phyloP scores from a whole-genome alignment of 2,113 vertebrate genomes.

The Pardalotus punctatus region DNA sequence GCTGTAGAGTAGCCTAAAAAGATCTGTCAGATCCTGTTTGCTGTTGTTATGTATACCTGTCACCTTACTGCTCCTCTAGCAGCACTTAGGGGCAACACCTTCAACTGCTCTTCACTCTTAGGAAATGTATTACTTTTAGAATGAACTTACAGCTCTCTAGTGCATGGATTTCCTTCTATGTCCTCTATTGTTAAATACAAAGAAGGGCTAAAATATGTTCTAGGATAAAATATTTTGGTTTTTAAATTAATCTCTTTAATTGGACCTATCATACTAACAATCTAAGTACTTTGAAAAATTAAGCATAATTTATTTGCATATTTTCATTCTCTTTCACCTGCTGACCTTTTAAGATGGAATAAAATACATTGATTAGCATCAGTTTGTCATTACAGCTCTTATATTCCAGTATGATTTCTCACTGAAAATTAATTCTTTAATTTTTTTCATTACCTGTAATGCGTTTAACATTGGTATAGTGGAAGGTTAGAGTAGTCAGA shows the following conservation, averaged over 20 bases:
- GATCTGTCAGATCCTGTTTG: background rate
- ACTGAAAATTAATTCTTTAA: background rate
- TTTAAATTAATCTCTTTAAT: background rate
- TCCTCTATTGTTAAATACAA: background rate
- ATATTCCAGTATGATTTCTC: background rate
- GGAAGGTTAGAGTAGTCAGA: background rate
- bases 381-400: background rate
- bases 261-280: background rate
- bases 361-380: background rate
- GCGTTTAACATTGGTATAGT: background rate
- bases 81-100: background rate
- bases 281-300: background rate
- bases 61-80: background rate
- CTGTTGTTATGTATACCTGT: background rate
- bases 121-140: background rate
- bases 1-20: background rate
- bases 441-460: background rate
- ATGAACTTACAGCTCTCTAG: background rate
- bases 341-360: background rate
- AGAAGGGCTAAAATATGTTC: background rate
- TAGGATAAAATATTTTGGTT: background rate
- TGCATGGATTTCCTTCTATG: background rate
- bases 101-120: background rate
- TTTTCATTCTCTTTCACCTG: background rate
- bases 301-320: background rate